These are phyloP conservation scores for Agrochola lota DNA, from an alignment of 2,888 invertebrate genomes.

Conservation along the genomic window DNA sequence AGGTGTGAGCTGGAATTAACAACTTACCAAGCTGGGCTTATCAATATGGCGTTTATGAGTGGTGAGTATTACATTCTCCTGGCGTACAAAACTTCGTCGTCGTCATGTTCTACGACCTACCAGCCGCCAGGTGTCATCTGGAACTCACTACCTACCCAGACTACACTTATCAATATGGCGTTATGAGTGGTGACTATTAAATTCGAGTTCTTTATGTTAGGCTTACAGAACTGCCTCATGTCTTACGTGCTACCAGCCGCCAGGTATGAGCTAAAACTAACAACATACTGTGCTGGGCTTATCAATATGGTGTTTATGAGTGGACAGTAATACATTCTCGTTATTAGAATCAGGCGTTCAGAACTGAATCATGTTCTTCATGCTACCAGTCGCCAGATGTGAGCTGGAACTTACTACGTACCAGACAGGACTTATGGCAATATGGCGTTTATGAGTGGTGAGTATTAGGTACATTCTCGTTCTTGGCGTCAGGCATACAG, in stretches of 20 bases:
- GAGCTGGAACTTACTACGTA: constrained; percentile 92
- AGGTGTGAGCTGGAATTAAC: constrained; percentile 92
- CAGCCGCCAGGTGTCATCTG: too few relatives aligned
- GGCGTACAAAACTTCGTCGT: not conserved
- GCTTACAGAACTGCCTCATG: not conserved
- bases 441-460: constrained; percentile 93
- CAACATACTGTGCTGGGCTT: constrained; percentile 86
- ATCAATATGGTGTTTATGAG: constrained; percentile 93
- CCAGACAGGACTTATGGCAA: constrained; percentile 93
- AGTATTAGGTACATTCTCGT: not conserved
- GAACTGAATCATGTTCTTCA: constrained; percentile 93
- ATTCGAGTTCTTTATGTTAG: too few relatives aligned
- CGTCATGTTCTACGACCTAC: not conserved
- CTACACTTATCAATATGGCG: too few relatives aligned
- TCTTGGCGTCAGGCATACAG: not conserved
- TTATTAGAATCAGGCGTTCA: constrained; percentile 92
- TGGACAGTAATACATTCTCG: constrained; percentile 84
- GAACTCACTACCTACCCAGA: too few relatives aligned
- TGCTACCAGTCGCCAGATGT: constrained; percentile 93
- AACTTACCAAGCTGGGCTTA: constrained; percentile 92
- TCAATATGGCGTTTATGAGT: constrained; percentile 93
- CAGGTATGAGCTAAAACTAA: too few relatives aligned
- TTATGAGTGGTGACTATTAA: too few relatives aligned
- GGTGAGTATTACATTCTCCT: constrained; percentile 81
- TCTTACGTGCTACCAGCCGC: not conserved